Evolutionary conservation across 2,113 vertebrate species (phyloP).

Genomic region (Micromys minutus): DNA sequence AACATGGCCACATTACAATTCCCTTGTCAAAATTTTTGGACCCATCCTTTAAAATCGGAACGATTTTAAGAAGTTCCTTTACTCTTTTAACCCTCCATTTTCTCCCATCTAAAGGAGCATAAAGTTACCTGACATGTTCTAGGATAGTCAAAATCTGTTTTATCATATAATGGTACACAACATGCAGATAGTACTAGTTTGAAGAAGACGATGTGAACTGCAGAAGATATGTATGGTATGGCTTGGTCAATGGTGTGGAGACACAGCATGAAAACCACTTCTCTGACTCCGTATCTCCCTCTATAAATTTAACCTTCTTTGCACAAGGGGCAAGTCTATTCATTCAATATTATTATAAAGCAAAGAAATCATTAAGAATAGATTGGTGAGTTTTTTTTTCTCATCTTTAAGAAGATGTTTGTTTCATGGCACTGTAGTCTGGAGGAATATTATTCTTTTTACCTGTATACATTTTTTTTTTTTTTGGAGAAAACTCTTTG

Average conservation of each 20-base stretch:
- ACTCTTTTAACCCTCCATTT: neutral
- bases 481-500: neutral
- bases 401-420: neutral
- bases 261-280: neutral
- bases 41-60: neutral
- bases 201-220: neutral
- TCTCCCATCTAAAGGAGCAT: conserved; percentile 4
- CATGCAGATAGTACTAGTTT: neutral
- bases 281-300: neutral
- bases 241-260: neutral
- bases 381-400: neutral
- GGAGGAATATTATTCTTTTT: neutral
- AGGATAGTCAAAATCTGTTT: neutral
- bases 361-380: neutral
- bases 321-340: neutral
- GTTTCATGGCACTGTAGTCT: neutral
- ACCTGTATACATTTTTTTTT: neutral
- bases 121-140: neutral
- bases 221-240: neutral
- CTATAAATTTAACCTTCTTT: neutral
- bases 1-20: neutral
- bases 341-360: neutral
- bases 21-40: neutral
- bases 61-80: neutral
- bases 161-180: neutral